Conservation (phyloP, 2,797 vertebrate genomes). For the Helarctos malayanus region DNA sequence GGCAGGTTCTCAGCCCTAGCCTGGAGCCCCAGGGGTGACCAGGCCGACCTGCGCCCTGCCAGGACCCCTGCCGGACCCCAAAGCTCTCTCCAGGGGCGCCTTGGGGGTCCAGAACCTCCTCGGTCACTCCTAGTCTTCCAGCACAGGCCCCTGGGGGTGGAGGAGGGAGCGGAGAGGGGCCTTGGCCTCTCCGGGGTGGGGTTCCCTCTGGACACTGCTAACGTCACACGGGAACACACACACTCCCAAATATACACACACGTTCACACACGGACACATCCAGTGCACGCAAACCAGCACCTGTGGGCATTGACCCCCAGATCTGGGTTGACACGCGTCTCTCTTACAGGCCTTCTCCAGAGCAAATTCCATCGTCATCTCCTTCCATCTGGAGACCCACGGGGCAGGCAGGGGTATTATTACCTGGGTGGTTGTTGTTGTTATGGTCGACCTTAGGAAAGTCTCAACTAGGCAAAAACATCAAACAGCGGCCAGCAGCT, state of each 20-base stretch:
- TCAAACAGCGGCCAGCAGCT: constrained; percentile 84
- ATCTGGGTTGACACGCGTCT: not conserved
- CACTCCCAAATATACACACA: not conserved
- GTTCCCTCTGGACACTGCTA: not conserved
- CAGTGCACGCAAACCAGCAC: not conserved
- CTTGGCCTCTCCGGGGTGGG: not conserved
- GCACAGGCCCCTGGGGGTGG: not conserved
- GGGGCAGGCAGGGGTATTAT: constrained; percentile 59
- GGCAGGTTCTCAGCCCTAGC: constrained; percentile 19
- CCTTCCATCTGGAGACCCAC: not conserved
- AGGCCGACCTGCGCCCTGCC: not conserved
- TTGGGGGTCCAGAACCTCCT: not conserved
- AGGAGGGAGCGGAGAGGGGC: not conserved
- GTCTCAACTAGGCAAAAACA: constrained; percentile 77
- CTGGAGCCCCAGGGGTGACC: not conserved
- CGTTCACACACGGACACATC: not conserved
- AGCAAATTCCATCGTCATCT: not conserved
- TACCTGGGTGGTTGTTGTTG: constrained; percentile 23
- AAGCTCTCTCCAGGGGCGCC: not conserved
- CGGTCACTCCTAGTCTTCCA: not conserved
- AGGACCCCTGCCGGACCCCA: not conserved
- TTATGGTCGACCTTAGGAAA: not conserved
- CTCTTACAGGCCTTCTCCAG: not conserved
- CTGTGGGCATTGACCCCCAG: not conserved
- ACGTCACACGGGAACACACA: not conserved